These are phyloP conservation scores for Carettochelys insculpta DNA, from an alignment of 2,113 vertebrate genomes.

Conservation along the genomic window DNA sequence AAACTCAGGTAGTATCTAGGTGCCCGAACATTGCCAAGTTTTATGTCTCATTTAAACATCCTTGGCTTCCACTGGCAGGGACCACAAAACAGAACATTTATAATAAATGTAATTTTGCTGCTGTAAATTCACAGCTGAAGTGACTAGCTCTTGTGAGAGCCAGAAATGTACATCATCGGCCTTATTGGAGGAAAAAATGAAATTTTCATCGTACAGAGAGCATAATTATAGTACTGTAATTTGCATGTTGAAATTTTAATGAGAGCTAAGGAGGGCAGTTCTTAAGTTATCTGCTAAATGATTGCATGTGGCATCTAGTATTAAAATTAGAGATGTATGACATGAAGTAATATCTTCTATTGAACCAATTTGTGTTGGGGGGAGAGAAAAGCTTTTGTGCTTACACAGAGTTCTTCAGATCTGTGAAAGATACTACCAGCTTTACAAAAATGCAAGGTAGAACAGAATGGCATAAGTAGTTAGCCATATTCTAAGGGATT, in stretches of 20 bases:
- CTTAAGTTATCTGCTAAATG: accelerated
- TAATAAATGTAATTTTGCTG: background rate
- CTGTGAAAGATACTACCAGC: too few species aligned
- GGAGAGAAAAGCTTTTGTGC: too few species aligned
- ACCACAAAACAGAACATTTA: background rate
- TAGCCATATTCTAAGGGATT: too few species aligned
- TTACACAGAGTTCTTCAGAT: too few species aligned
- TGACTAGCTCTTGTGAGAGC: background rate
- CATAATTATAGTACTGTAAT: accelerated
- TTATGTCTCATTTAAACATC: background rate
- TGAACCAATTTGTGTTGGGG: too few species aligned
- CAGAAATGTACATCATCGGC: accelerated
- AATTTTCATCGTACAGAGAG: background rate
- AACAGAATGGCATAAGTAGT: too few species aligned
- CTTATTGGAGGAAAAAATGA: background rate
- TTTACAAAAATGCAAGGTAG: too few species aligned
- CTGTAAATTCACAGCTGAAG: background rate
- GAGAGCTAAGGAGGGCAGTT: background rate
- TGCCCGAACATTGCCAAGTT: background rate
- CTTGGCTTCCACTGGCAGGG: background rate
- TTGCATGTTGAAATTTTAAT: background rate
- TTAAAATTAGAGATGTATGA: background rate
- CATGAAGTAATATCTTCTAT: too few species aligned
- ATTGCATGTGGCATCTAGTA: background rate
- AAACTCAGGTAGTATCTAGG: background rate